These are phyloP conservation scores for Colletes latitarsis DNA, from an alignment of 1,140 invertebrate genomes.

Conservation along the genomic window DNA sequence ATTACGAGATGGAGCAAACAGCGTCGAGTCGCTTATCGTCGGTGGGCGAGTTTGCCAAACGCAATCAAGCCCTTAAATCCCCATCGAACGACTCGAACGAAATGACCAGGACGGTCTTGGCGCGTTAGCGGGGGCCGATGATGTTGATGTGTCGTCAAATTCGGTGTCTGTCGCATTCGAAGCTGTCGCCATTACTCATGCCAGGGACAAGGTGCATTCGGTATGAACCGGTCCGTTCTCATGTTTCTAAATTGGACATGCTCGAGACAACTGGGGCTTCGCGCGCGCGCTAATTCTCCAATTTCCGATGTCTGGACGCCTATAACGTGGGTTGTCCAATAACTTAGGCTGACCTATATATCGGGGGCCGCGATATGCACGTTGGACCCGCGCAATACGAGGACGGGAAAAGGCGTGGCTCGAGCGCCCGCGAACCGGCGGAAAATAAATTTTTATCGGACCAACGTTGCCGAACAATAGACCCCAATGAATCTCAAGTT, in stretches of 20 bases:
- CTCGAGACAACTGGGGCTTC: conserved; percentile 28
- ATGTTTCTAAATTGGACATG: conserved; percentile 51
- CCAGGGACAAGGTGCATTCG: conserved; percentile 32
- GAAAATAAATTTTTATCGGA: conserved; percentile 43
- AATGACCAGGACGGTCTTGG: neutral
- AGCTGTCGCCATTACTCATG: conserved; percentile 51
- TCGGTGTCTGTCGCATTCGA: conserved; percentile 35
- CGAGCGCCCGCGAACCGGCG: conserved; percentile 22
- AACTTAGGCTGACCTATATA: conserved; percentile 31
- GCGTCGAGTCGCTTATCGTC: neutral
- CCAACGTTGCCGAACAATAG: conserved; percentile 31
- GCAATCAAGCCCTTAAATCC: conserved; percentile 33
- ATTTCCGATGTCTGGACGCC: conserved; percentile 52
- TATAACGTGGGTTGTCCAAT: conserved; percentile 33
- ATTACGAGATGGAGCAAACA: neutral
- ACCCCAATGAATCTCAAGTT: conserved; percentile 47
- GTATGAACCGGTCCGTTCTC: conserved; percentile 33
- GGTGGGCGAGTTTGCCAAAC: conserved; percentile 1
- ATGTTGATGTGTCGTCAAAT: conserved; percentile 18
- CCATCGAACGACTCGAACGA: conserved; percentile 31
- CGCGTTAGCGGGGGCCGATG: neutral
- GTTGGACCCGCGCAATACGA: too few species aligned
- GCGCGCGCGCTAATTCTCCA: conserved; percentile 52
- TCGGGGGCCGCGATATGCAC: neutral
- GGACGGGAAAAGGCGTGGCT: neutral